Percentiles rank a stretch among this genome's conserved stretches.
These are phyloP conservation scores for Morbakka virulenta DNA, from an alignment of 30 jellyfish, hydroid and myxozoan genomes.

Conservation along the genomic window DNA sequence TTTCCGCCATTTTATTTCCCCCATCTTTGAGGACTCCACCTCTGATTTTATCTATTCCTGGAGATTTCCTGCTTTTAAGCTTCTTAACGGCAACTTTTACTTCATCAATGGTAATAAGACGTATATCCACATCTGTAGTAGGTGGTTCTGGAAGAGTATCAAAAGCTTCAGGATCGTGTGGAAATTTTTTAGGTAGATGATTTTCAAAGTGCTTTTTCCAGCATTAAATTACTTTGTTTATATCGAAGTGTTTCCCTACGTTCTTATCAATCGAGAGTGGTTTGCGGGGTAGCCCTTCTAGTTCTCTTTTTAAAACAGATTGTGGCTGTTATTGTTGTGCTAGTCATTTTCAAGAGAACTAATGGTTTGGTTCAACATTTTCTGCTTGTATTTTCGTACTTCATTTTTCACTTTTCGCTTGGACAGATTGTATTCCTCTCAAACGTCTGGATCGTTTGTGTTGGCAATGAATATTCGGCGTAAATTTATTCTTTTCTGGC, in stretches of 20 bases:
- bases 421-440: neutral
- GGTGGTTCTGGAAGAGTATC: neutral
- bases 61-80: no score
- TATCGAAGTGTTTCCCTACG: neutral
- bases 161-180: neutral
- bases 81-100: no score
- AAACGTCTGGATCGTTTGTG: no score
- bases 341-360: neutral
- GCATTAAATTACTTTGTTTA: neutral
- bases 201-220: neutral
- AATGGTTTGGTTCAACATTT: neutral
- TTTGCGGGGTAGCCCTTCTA: neutral
- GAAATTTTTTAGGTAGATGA: neutral
- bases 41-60: no score
- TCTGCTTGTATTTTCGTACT: neutral
- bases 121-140: neutral
- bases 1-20: conserved; percentile 28
- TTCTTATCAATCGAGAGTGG: neutral
- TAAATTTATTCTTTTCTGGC: no score
- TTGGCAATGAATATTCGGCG: no score
- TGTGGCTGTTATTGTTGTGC: neutral
- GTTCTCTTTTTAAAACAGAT: neutral
- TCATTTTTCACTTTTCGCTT: neutral
- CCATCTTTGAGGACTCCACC: conserved; percentile 32
- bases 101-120: neutral